These are phyloP conservation scores for Propithecus perrieri DNA, from an alignment of 2,797 vertebrate genomes.

Conservation along the genomic window DNA sequence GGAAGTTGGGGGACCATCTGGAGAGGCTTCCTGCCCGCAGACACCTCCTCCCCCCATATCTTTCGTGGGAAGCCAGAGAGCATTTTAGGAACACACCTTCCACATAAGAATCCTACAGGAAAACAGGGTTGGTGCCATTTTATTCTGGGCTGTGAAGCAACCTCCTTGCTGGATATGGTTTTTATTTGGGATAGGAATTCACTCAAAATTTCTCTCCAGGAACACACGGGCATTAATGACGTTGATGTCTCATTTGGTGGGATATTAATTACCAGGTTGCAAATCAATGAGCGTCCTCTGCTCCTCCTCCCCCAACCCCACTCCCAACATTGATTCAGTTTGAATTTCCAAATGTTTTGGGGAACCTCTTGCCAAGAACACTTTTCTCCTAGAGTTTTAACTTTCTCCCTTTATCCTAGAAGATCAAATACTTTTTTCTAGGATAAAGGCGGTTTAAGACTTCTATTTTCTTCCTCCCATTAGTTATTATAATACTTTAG, in stretches of 20 bases:
- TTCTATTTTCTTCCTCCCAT: not conserved
- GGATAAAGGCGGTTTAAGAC: not conserved
- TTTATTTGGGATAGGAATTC: constrained; percentile 34
- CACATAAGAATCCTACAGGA: not conserved
- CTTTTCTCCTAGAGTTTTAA: constrained; percentile 30
- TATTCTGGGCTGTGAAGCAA: not conserved
- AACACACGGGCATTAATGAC: constrained; percentile 40
- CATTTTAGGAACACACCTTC: not conserved
- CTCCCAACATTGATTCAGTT: not conserved
- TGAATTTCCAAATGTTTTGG: constrained; percentile 8
- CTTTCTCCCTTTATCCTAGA: not conserved
- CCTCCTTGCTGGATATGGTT: not conserved
- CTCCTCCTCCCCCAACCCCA: not conserved
- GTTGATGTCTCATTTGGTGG: constrained; percentile 66
- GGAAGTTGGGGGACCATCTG: not conserved
- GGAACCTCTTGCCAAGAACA: not conserved
- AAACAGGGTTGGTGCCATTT: constrained; percentile 1
- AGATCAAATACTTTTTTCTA: constrained; percentile 44
- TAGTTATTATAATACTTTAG: constrained; percentile 66
- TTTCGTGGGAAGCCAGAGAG: not conserved
- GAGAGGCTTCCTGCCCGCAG: not conserved
- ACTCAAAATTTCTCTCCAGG: not conserved
- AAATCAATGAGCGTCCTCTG: constrained; percentile 13
- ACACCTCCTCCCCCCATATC: not conserved
- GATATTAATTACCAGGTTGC: constrained; percentile 70